Evolutionary conservation across 2,888 invertebrate genomes (phyloP).

Genomic region (Colletes collaris): DNA sequence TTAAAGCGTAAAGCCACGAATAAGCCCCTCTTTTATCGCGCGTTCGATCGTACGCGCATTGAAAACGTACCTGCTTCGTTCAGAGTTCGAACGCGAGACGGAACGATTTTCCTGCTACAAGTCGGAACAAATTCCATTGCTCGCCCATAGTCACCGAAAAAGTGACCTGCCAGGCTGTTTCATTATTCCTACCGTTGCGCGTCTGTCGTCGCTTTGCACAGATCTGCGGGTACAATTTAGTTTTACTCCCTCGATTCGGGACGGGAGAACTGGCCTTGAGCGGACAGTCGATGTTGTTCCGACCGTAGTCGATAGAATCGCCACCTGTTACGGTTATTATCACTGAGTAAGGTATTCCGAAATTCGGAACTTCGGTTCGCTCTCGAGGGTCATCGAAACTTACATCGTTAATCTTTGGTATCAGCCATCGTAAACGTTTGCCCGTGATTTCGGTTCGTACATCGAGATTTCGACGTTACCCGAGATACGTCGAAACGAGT

Average conservation of each 20-base stretch:
- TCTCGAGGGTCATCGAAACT: constrained; percentile 74
- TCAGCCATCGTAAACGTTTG: constrained; percentile 78
- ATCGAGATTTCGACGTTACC: constrained; percentile 46
- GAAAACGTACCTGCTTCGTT: not conserved
- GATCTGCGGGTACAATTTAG: too few species aligned
- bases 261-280: too few species aligned
- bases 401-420: constrained; percentile 81
- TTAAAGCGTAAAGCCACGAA: constrained; percentile 68
- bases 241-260: not conserved
- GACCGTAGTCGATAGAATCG: constrained; percentile 2
- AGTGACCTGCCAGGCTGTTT: not conserved
- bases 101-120: too few species aligned
- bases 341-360: constrained; percentile 15
- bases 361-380: constrained; percentile 29
- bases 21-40: constrained; percentile 54
- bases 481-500: constrained; percentile 35
- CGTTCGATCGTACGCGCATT: not conserved
- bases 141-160: not conserved
- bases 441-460: constrained; percentile 28
- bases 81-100: too few species aligned
- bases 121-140: not conserved
- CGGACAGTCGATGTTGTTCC: not conserved
- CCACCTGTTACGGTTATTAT: constrained; percentile 7
- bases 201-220: too few species aligned
- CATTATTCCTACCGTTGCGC: not conserved